Conservation (phyloP, 2,113 vertebrate genomes). For the Siniperca knerii region DNA sequence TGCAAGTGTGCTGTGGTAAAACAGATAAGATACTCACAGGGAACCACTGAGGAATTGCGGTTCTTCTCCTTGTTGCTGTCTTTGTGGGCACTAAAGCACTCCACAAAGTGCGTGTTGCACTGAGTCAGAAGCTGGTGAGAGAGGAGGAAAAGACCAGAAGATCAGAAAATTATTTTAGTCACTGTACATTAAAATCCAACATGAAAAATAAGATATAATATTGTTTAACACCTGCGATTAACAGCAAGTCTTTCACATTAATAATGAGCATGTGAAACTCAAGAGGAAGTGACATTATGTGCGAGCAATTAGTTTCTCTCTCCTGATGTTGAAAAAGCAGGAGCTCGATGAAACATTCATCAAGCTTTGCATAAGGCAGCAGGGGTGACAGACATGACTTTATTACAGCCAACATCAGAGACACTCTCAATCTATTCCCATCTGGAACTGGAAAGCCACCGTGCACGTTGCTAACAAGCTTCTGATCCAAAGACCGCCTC, state of each 20-base stretch:
- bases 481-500: slow-evolving; percentile 44
- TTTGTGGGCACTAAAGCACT: slow-evolving; percentile 98
- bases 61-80: slow-evolving; percentile 99
- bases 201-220: slow-evolving; percentile 7
- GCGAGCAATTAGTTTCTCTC: slow-evolving; percentile 62
- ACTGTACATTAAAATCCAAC: slow-evolving; percentile 19
- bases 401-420: slow-evolving; percentile 67
- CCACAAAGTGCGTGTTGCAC: slow-evolving; percentile 92
- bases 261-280: slow-evolving; percentile 31
- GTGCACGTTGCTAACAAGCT: slow-evolving; percentile 46
- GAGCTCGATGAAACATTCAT: slow-evolving; percentile 68
- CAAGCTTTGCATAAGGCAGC: slow-evolving; percentile 53
- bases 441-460: slow-evolving; percentile 33
- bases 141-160: slow-evolving; percentile 16
- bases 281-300: slow-evolving; percentile 55
- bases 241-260: slow-evolving; percentile 26
- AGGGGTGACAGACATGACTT: slow-evolving; percentile 65
- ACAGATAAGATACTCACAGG: slow-evolving; percentile 87
- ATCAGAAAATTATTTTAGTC: slow-evolving; percentile 22
- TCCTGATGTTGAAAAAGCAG: slow-evolving; percentile 56
- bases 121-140: slow-evolving; percentile 93
- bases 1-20: slow-evolving; percentile 16
- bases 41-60: slow-evolving; percentile 98
- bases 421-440: slow-evolving; percentile 43
- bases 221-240: slow-evolving; percentile 34